These are phyloP conservation scores for Petromus typicus DNA, from an alignment of 2,113 vertebrate species.

Conservation along the genomic window DNA sequence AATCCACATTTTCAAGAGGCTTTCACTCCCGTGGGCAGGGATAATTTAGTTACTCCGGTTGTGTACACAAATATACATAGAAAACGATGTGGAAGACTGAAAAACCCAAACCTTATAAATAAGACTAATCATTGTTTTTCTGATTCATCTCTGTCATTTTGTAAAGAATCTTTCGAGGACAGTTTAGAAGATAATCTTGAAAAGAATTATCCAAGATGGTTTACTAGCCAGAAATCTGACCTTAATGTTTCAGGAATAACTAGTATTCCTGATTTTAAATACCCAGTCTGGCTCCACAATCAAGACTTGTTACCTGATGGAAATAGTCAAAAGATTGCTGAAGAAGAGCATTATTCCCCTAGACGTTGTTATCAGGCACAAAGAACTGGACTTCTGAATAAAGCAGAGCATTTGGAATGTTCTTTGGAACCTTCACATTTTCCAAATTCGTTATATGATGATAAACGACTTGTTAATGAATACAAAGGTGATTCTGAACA, in stretches of 20 bases:
- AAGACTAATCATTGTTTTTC: not conserved
- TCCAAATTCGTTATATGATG: not conserved
- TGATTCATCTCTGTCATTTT: slow-evolving; percentile 54
- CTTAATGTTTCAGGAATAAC: slow-evolving; percentile 88
- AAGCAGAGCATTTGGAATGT: slow-evolving; percentile 64
- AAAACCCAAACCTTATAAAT: slow-evolving; percentile 43
- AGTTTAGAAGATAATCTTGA: not conserved
- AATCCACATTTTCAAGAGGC: slow-evolving; percentile 43
- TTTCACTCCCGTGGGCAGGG: not conserved
- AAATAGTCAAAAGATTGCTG: not conserved
- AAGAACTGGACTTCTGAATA: slow-evolving; percentile 49
- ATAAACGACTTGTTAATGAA: slow-evolving; percentile 64
- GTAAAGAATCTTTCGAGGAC: slow-evolving; percentile 53
- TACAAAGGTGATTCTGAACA: slow-evolving; percentile 33
- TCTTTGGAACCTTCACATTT: slow-evolving; percentile 37
- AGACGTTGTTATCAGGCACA: slow-evolving; percentile 48
- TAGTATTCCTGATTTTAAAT: slow-evolving; percentile 87
- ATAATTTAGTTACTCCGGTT: slow-evolving; percentile 56
- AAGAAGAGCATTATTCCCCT: not conserved
- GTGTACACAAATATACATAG: slow-evolving; percentile 8
- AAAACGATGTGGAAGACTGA: slow-evolving; percentile 13
- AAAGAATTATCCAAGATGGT: slow-evolving; percentile 89
- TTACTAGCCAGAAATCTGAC: slow-evolving; percentile 88
- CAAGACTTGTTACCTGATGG: slow-evolving; percentile 77
- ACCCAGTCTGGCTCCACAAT: slow-evolving; percentile 87